phyloP scores from a whole-genome alignment of 2,113 vertebrate genomes.

The Mormoops blainvillei region DNA sequence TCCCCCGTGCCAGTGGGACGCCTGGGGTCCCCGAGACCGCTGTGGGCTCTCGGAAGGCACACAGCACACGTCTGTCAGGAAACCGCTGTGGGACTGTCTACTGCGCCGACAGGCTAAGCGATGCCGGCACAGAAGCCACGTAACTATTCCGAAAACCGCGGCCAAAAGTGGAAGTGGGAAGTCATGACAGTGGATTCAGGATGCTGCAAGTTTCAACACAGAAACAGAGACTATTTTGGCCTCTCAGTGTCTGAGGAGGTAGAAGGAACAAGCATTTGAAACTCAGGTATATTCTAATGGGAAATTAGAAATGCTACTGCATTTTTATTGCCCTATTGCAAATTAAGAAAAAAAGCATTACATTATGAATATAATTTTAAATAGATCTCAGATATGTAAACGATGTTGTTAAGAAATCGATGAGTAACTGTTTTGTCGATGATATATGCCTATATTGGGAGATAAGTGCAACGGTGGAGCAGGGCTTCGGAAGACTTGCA shows the following conservation, averaged over 20 bases:
- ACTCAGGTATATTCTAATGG: neutral
- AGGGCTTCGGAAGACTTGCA: neutral
- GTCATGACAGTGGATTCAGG: neutral
- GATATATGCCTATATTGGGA: no score
- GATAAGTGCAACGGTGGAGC: fast-evolving
- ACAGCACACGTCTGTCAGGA: neutral
- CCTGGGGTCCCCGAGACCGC: no score
- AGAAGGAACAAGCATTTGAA: neutral
- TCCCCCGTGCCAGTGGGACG: neutral
- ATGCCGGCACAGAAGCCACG: neutral
- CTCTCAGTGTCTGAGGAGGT: neutral
- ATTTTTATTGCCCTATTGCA: neutral
- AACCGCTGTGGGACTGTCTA: neutral
- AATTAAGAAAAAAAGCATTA: neutral
- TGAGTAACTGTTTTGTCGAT: neutral
- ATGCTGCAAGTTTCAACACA: neutral
- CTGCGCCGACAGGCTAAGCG: neutral
- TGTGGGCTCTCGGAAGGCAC: neutral
- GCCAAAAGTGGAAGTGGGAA: neutral
- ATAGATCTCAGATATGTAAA: neutral
- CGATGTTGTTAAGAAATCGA: neutral
- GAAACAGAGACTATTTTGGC: neutral
- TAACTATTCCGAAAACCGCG: neutral
- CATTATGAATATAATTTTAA: neutral
- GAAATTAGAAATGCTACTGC: neutral